These are phyloP conservation scores for Orchesella flavescens DNA, from an alignment of 2,888 invertebrate species.

Conservation along the genomic window DNA sequence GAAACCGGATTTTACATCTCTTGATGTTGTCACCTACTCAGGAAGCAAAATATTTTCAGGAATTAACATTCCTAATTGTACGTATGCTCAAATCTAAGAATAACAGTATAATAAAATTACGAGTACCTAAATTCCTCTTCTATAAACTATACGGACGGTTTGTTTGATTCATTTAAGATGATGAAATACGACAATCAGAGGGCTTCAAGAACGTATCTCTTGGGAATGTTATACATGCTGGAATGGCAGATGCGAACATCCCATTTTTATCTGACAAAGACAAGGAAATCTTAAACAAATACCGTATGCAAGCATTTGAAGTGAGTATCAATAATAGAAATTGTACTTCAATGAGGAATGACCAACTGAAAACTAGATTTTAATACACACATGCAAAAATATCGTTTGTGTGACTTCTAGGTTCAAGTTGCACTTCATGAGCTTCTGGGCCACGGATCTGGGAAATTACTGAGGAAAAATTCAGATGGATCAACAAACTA, in stretches of 20 bases:
- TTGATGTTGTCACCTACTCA: slow-evolving; percentile 93
- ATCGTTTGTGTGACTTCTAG: slow-evolving; percentile 73
- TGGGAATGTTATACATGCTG: slow-evolving; percentile 93
- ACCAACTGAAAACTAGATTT: no score
- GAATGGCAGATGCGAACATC: slow-evolving; percentile 81
- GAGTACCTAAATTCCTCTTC: background rate
- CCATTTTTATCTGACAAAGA: slow-evolving; percentile 89
- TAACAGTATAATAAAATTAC: background rate
- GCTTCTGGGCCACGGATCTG: slow-evolving; percentile 95
- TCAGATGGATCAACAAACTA: slow-evolving; percentile 88
- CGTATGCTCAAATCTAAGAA: background rate
- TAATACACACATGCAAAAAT: no score
- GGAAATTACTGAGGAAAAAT: slow-evolving; percentile 87
- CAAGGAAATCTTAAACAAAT: slow-evolving; percentile 84
- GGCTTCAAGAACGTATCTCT: slow-evolving; percentile 98
- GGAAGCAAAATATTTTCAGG: slow-evolving; percentile 95
- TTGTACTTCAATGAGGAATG: no score
- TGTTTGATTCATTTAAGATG: no score
- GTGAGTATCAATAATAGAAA: no score
- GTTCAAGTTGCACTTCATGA: slow-evolving; percentile 95
- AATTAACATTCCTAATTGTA: slow-evolving; percentile 98
- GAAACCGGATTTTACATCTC: slow-evolving; percentile 95
- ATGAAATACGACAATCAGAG: slow-evolving; percentile 96
- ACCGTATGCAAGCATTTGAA: slow-evolving; percentile 89
- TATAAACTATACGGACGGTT: background rate